Evolutionary conservation across 2,888 invertebrate species (phyloP), one percentile per base, ranked within the genome.

Genomic region (Augochlorella aurata): DNA sequence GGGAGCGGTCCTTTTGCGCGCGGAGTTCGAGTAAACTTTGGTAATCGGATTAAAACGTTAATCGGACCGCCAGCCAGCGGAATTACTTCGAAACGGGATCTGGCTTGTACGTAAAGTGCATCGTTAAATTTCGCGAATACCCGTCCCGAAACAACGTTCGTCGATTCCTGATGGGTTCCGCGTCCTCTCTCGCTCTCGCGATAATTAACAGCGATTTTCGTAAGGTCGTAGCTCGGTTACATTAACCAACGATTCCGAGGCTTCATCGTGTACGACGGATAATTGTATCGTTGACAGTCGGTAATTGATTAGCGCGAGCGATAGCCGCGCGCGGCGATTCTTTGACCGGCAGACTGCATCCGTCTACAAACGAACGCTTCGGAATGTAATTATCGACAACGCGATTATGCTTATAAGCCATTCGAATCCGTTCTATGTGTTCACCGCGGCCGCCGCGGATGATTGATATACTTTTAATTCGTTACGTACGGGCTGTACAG

Each of bases 221-320:
- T 49, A 52, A 47, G 52, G 21, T 50, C 67, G 79, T 79, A 38
- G 38, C 38, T 38, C 38, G 38, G 38, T 38, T 38, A 38, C 38
- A 38, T 84, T 79, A 78, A 66, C 65, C 77, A 45, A 81, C 72
- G 82, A 79, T 83, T 82, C 71, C 47, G 67, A 61, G 67, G 69
- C 74, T 79, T 74, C 73, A 58, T 71, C 73, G 45, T 45, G 47
- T 24, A 18, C 29, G 49, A 52, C 54, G 45, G 76, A 75, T 77
- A 84, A 88, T 87, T 88, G 80, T 81, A 86, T 83, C 83, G 73
- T 50, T 72, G 81, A 82, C 73, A 66, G 77, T 79, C 78, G 83
- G 85, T 83, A 86, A 88, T 87, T 81, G 82, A 85, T 79, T 81
- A 71, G 79, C 77, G 76, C 75, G 76, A 47, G n/a, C 71, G 82